Evolutionary conservation across 2,797 vertebrate genomes (phyloP).

Genomic region (Cheirogaleus major): DNA sequence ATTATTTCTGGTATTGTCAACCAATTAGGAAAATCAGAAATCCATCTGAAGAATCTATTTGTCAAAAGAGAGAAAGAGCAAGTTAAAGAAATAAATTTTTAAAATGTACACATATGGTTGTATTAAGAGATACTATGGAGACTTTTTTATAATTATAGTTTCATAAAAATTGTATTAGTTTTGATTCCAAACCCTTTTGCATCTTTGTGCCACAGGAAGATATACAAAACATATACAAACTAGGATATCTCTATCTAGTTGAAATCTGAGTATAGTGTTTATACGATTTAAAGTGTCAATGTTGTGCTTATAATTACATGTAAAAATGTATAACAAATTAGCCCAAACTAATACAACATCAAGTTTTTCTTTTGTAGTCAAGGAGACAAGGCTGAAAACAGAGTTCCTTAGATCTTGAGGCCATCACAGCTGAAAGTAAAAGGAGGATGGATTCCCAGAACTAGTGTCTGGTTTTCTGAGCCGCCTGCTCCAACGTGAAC

Average conservation of each 20-base stretch:
- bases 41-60: not conserved
- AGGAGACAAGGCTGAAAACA: not conserved
- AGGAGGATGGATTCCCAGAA: not conserved
- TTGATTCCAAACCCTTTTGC: not conserved
- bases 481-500: not conserved
- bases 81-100: not conserved
- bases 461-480: not conserved
- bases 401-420: not conserved
- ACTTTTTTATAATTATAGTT: not conserved
- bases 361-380: not conserved
- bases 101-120: not conserved
- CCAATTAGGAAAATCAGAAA: not conserved
- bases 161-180: not conserved
- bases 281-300: not conserved
- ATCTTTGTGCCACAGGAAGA: not conserved
- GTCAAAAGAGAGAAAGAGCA: not conserved
- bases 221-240: not conserved
- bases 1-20: not conserved
- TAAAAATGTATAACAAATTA: not conserved
- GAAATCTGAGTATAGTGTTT: not conserved
- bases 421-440: not conserved
- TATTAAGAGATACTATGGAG: not conserved
- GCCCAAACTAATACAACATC: not conserved
- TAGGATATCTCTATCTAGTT: not conserved
- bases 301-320: not conserved